phyloP scores from a whole-genome alignment of 2,113 vertebrate genomes.

The Cephalophus harveyi region DNA sequence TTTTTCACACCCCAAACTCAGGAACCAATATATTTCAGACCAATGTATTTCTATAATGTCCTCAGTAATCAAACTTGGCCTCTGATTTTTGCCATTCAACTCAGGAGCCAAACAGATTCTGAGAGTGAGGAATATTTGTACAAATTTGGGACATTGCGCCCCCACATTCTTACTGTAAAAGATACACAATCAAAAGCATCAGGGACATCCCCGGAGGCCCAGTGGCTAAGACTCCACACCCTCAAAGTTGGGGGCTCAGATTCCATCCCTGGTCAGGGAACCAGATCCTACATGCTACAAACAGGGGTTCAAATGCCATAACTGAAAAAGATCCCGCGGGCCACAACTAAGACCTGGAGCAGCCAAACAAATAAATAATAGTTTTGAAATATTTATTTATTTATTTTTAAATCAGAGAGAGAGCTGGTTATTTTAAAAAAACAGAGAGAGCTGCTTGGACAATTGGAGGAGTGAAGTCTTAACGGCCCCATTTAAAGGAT shows the following conservation, averaged over 20 bases:
- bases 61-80: neutral
- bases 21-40: neutral
- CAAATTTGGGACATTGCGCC: fast-evolving
- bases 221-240: neutral
- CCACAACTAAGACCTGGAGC: neutral
- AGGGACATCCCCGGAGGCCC: neutral
- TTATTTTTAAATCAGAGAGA: neutral
- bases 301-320: neutral
- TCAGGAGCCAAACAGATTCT: neutral
- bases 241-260: neutral
- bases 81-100: neutral
- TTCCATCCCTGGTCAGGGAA: neutral
- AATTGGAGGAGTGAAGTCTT: neutral
- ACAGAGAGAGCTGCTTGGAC: neutral
- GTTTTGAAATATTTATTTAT: neutral
- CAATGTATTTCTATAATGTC: fast-evolving
- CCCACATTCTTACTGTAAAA: neutral
- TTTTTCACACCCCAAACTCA: too few relatives aligned
- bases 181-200: neutral
- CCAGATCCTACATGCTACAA: neutral
- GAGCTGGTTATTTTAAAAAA: neutral
- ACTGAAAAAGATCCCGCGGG: neutral
- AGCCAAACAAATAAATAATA: neutral
- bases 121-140: neutral
- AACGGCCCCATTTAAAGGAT: neutral